Conservation (phyloP, 1,140 invertebrate genomes). For the Leptinotarsa defecta region DNA sequence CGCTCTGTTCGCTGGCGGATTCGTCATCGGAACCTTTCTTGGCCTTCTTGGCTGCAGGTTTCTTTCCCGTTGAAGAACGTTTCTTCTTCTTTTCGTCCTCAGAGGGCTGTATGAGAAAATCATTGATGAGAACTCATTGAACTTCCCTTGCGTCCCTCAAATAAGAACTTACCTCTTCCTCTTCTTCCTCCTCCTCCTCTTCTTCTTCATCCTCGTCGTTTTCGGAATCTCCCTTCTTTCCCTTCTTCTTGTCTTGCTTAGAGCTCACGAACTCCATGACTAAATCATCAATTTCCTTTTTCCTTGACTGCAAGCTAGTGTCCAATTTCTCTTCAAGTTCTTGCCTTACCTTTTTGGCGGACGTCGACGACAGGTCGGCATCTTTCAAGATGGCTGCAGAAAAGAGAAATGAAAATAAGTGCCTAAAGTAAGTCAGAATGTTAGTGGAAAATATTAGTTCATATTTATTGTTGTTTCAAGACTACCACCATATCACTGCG, state of each 20-base stretch:
- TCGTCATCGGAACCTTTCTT: constrained; percentile 67
- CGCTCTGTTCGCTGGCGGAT: constrained; percentile 64
- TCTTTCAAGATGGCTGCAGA: constrained; percentile 80
- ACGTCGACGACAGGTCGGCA: constrained; percentile 81
- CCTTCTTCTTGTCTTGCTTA: constrained; percentile 61
- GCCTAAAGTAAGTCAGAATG: too few species aligned
- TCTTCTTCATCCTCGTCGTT: constrained; percentile 67
- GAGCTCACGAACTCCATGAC: constrained; percentile 77
- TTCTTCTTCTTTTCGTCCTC: constrained; percentile 67
- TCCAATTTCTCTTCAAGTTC: constrained; percentile 82
- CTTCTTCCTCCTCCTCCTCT: constrained; percentile 64
- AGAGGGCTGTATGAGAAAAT: constrained; percentile 53
- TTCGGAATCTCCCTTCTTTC: constrained; percentile 60
- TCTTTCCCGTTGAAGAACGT: constrained; percentile 61
- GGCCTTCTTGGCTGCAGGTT: constrained; percentile 61
- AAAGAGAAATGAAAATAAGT: too few species aligned
- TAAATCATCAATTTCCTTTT: constrained; percentile 82
- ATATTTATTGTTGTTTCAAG: too few species aligned
- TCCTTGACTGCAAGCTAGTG: constrained; percentile 74
- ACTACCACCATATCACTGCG: too few species aligned
- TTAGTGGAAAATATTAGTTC: too few species aligned
- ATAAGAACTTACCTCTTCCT: constrained; percentile 55
- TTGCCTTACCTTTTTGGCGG: constrained; percentile 88
- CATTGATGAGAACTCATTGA: background rate
- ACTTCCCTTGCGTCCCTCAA: too few species aligned